These are phyloP conservation scores for Bettongia penicillata DNA, from an alignment of 2,113 vertebrate genomes.

Conservation along the genomic window DNA sequence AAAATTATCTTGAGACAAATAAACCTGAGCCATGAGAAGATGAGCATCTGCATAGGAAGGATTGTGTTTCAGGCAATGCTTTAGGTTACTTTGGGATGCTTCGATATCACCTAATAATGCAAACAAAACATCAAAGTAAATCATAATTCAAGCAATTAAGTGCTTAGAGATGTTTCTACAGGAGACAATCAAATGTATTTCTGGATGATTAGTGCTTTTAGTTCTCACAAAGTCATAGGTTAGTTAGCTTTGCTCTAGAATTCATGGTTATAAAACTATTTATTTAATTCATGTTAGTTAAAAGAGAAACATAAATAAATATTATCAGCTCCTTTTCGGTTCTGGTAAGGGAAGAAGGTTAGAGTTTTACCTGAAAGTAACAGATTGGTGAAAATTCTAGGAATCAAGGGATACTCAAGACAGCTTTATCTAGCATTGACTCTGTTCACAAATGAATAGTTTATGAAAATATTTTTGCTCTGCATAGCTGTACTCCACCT, in stretches of 20 bases:
- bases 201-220: not conserved
- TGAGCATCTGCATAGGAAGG: conserved; percentile 93
- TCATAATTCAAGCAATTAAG: not conserved
- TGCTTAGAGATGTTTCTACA: not conserved
- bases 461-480: not conserved
- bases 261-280: not conserved
- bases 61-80: conserved; percentile 91
- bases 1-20: conserved; percentile 92
- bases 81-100: conserved; percentile 89
- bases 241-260: not conserved
- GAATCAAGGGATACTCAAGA: not conserved
- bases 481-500: not conserved
- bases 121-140: conserved; percentile 4
- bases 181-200: not conserved
- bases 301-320: not conserved
- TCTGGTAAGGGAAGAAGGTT: not conserved
- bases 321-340: not conserved
- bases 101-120: conserved; percentile 87
- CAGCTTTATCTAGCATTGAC: conserved; percentile 12
- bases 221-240: not conserved
- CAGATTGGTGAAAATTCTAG: not conserved
- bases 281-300: not conserved
- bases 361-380: conserved; percentile 7
- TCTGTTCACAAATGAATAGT: not conserved
- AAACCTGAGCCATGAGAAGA: conserved; percentile 96